Conservation (phyloP, 1,140 invertebrate species). For the Pseudoatta argentina region DNA sequence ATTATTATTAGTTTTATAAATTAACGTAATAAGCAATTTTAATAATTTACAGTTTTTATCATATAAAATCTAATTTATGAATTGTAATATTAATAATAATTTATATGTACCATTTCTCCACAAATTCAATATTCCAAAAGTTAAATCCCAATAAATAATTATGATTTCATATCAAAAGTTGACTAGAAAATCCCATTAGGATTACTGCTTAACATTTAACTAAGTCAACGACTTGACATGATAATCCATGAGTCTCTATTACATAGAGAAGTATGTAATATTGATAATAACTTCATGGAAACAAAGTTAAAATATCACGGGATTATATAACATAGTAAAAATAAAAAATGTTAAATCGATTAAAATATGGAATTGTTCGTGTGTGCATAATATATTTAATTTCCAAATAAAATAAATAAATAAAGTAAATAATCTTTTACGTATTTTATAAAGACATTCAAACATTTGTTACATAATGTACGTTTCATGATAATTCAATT, state of each 20-base stretch:
- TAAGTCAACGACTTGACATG: not conserved
- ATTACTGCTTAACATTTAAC: not conserved
- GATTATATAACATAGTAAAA: not conserved
- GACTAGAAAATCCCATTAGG: not conserved
- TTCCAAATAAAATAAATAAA: not conserved
- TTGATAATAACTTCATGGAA: not conserved
- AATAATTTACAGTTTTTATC: not conserved
- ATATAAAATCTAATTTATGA: slow-evolving; percentile 7
- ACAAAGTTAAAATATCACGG: not conserved
- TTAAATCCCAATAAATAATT: not conserved
- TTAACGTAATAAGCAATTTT: not conserved
- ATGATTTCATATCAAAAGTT: not conserved
- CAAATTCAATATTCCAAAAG: not conserved
- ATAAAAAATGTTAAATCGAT: not conserved
- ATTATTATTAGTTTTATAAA: not conserved
- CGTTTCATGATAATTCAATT: not conserved
- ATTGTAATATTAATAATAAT: not conserved
- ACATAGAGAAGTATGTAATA: not conserved
- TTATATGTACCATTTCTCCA: not conserved
- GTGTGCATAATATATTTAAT: not conserved
- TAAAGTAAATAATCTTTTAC: not conserved
- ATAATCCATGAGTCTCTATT: not conserved
- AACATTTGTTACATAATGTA: not conserved
- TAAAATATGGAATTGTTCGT: not conserved
- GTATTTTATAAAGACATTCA: not conserved